Conservation (phyloP, 2,888 invertebrate genomes). For the Brenthis daphne region DNA sequence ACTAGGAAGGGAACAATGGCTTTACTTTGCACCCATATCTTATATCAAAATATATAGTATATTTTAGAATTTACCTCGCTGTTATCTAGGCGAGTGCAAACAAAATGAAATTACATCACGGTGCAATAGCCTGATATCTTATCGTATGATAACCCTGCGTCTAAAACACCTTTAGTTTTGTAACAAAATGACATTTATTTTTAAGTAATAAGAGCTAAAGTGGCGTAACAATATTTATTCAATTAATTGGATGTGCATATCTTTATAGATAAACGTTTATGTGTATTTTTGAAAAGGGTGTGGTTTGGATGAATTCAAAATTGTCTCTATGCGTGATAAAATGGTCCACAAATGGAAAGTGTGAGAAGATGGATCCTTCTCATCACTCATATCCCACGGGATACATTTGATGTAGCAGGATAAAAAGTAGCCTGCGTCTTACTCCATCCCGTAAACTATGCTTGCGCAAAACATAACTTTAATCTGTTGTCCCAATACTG, state of each 20-base stretch:
- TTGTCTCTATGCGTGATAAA: not conserved
- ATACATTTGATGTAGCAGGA: no score
- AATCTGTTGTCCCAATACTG: no score
- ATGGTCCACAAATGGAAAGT: no score
- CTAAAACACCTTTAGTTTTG: slow-evolving; percentile 1
- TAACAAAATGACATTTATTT: not conserved
- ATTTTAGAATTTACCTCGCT: not conserved
- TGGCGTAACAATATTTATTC: slow-evolving; percentile 6
- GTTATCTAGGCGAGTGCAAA: slow-evolving; percentile 1
- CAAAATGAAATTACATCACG: slow-evolving; percentile 26
- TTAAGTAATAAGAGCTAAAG: not conserved
- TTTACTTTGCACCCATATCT: no score
- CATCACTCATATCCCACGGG: no score
- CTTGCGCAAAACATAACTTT: no score
- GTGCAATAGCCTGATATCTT: slow-evolving; percentile 30
- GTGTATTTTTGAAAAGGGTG: slow-evolving; percentile 24
- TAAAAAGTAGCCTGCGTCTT: no score
- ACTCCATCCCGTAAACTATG: no score
- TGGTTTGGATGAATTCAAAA: not conserved
- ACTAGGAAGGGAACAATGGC: no score
- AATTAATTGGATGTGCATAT: slow-evolving; percentile 23
- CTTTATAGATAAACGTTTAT: slow-evolving; percentile 9
- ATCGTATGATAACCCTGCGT: slow-evolving; percentile 23
- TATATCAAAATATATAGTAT: not conserved
- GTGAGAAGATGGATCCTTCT: no score